A percentile compares a stretch with the other conserved stretches of the same genome.
These are phyloP conservation scores for Holcopasites calliopsidis DNA, from an alignment of 1,140 invertebrate genomes.

Conservation along the genomic window DNA sequence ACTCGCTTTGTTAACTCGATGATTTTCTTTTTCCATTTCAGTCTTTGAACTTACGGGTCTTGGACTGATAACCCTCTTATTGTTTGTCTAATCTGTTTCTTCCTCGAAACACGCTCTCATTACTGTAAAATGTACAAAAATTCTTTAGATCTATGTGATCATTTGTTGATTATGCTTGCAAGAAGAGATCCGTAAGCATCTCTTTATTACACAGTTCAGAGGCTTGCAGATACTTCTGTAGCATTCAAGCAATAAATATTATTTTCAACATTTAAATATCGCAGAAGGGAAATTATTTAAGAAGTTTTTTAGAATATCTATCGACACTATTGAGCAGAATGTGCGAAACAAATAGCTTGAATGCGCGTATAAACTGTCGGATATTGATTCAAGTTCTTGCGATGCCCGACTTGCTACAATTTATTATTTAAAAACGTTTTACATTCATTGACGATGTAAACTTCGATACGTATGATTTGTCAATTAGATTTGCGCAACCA, in stretches of 20 bases:
- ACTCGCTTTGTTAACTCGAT: slow-evolving; percentile 27
- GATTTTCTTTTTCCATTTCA: slow-evolving; percentile 47
- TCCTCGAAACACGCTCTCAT: not conserved
- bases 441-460: slow-evolving; percentile 34
- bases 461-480: slow-evolving; percentile 46
- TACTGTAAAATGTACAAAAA: not conserved
- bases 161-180: too few relatives aligned
- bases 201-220: too few relatives aligned
- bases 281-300: too few relatives aligned
- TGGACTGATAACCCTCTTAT: slow-evolving; percentile 38
- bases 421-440: slow-evolving; percentile 51
- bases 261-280: not conserved
- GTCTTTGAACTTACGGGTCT: slow-evolving; percentile 22
- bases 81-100: not conserved
- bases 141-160: too few relatives aligned
- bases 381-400: not conserved
- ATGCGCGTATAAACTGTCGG: not conserved
- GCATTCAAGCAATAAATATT: too few relatives aligned
- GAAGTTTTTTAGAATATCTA: too few relatives aligned
- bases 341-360: not conserved
- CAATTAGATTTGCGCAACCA: slow-evolving; percentile 27
- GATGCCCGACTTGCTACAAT: slow-evolving; percentile 42
- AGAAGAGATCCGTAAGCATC: too few relatives aligned
- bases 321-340: too few relatives aligned
- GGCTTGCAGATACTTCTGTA: too few relatives aligned